Evolutionary conservation across 2,888 invertebrate species (phyloP).

Genomic region (Drosophila kuntzei): DNA sequence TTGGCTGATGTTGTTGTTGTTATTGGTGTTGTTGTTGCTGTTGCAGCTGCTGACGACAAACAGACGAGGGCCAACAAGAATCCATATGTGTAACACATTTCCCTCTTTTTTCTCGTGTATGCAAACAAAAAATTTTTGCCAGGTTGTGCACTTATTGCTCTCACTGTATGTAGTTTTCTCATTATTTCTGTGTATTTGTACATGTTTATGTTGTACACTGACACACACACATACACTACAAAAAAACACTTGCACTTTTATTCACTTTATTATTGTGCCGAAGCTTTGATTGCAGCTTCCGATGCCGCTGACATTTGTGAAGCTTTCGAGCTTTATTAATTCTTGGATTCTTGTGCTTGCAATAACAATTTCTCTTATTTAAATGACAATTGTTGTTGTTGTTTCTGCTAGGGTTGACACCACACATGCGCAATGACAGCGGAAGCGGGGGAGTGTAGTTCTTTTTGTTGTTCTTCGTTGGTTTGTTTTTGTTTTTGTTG

Average conservation of each 20-base stretch:
- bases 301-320: constrained; percentile 11
- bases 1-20: constrained; percentile 15
- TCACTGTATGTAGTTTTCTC: constrained; percentile 5
- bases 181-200: constrained; percentile 10
- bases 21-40: constrained; percentile 9
- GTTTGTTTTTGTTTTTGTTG: constrained; percentile 50
- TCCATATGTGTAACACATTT: constrained; percentile 62
- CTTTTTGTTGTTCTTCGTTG: constrained; percentile 23
- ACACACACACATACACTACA: constrained; percentile 15
- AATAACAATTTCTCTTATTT: constrained; percentile 39
- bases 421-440: constrained; percentile 69
- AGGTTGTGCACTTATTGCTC: constrained; percentile 27
- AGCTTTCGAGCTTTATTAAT: constrained; percentile 35
- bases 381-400: constrained; percentile 12
- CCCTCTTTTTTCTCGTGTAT: constrained; percentile 24
- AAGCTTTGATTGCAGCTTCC: constrained; percentile 15
- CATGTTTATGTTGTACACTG: constrained; percentile 23
- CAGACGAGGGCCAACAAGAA: constrained; percentile 12
- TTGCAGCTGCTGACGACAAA: constrained; percentile 1
- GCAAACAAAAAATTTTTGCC: constrained; percentile 31
- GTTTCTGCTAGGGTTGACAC: constrained; percentile 49
- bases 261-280: not conserved
- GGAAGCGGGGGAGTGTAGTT: constrained; percentile 42
- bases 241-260: constrained; percentile 50
- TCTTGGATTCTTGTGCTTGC: constrained; percentile 12